Conservation (phyloP, 2,113 vertebrate species). For the Neoarius graeffei region DNA sequence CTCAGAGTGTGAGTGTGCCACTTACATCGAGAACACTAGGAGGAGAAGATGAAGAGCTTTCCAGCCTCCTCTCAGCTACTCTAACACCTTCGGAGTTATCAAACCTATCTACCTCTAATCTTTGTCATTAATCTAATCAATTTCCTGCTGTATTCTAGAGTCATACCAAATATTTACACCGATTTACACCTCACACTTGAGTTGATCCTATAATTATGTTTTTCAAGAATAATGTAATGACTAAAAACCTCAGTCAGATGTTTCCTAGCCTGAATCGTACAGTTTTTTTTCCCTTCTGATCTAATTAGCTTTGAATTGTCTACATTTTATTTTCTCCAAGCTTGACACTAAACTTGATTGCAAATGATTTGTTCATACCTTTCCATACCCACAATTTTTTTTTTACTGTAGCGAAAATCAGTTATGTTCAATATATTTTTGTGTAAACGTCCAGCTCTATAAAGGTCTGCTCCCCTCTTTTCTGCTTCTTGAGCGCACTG, state of each 20-base stretch:
- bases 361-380: neutral
- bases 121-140: neutral
- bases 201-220: neutral
- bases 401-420: neutral
- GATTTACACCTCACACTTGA: neutral
- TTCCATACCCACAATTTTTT: too few species aligned
- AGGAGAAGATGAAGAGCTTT: slow-evolving; percentile 17
- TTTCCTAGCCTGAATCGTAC: neutral
- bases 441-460: slow-evolving; percentile 7
- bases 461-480: neutral
- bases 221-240: neutral
- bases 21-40: slow-evolving; percentile 10
- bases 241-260: neutral
- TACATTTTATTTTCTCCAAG: neutral
- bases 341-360: neutral
- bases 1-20: neutral
- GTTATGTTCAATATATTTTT: neutral
- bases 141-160: neutral
- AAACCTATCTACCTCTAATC: neutral
- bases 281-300: neutral
- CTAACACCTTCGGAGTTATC: slow-evolving; percentile 1
- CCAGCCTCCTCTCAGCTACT: slow-evolving; percentile 20
- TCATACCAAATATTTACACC: neutral
- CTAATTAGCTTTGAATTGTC: neutral
- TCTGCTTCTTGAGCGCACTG: neutral